Percentiles rank a stretch among this genome's conserved stretches.
Conservation (phyloP, 2,113 vertebrate genomes). For the Maccullochella peelii region DNA sequence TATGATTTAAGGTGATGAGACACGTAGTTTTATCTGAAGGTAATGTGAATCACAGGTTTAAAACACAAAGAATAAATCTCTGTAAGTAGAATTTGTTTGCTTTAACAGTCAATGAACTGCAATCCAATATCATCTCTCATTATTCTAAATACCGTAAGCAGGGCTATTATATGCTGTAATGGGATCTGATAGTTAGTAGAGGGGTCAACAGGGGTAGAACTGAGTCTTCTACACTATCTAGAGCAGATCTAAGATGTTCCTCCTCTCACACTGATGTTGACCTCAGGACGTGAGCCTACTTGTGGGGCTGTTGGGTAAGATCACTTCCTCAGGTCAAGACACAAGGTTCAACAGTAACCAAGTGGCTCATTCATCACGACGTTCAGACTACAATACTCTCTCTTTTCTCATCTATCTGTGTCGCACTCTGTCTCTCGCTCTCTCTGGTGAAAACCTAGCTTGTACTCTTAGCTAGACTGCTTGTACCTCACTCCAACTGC, state of each 20-base stretch:
- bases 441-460: slow-evolving; percentile 44
- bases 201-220: slow-evolving; percentile 5
- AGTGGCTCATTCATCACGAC: neutral
- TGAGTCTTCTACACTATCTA: neutral
- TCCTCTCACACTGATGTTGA: slow-evolving; percentile 16
- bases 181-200: slow-evolving; percentile 15
- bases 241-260: slow-evolving; percentile 1
- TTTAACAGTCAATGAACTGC: slow-evolving; percentile 9
- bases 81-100: slow-evolving; percentile 1
- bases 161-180: slow-evolving; percentile 10
- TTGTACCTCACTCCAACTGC: neutral
- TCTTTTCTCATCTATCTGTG: slow-evolving; percentile 21
- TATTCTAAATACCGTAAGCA: neutral
- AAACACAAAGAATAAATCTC: slow-evolving; percentile 5
- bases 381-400: slow-evolving; percentile 8
- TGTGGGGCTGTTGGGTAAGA: neutral
- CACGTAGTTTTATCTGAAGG: neutral
- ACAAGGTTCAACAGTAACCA: slow-evolving; percentile 23
- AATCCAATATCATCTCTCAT: neutral
- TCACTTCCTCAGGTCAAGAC: slow-evolving; percentile 22
- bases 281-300: slow-evolving; percentile 16
- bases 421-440: neutral
- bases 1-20: neutral
- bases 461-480: neutral
- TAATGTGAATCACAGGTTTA: neutral